A percentile compares a stretch with the other conserved stretches of the same genome.
Evolutionary conservation across 2,113 vertebrate genomes (phyloP).

Genomic region (Hucho hucho): DNA sequence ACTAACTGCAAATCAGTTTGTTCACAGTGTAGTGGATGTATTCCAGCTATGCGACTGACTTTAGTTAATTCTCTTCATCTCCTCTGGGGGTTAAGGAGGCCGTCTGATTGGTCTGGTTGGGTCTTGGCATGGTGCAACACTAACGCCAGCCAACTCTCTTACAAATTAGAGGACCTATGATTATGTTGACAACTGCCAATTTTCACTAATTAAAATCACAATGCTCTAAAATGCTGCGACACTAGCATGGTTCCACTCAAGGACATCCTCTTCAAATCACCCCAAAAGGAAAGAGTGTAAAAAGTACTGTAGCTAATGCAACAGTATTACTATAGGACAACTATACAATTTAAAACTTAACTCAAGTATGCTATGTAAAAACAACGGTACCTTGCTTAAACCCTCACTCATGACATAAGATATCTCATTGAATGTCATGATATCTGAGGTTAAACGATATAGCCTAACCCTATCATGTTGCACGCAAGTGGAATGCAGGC

Average conservation of each 20-base stretch:
- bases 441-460: too few species aligned
- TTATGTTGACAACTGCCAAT: conserved; percentile 50
- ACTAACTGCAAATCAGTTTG: background rate
- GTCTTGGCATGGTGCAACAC: conserved; percentile 50
- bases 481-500: too few species aligned
- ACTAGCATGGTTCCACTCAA: conserved; percentile 34
- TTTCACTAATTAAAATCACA: conserved; percentile 66
- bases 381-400: too few species aligned
- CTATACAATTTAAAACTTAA: too few species aligned
- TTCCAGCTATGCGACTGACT: background rate
- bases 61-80: conserved; percentile 15
- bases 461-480: too few species aligned
- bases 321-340: too few species aligned
- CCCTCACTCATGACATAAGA: too few species aligned
- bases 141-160: conserved; percentile 50
- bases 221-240: conserved; percentile 41
- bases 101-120: conserved; percentile 40
- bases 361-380: too few species aligned
- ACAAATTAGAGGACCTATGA: conserved; percentile 60
- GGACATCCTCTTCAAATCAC: conserved; percentile 8
- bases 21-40: too few species aligned
- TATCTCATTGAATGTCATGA: too few species aligned
- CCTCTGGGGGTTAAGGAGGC: conserved; percentile 51
- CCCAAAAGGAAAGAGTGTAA: conserved; percentile 38
- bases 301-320: too few species aligned